phyloP scores from a whole-genome alignment of 2,888 invertebrate genomes.

The Eucera pruinosa region DNA sequence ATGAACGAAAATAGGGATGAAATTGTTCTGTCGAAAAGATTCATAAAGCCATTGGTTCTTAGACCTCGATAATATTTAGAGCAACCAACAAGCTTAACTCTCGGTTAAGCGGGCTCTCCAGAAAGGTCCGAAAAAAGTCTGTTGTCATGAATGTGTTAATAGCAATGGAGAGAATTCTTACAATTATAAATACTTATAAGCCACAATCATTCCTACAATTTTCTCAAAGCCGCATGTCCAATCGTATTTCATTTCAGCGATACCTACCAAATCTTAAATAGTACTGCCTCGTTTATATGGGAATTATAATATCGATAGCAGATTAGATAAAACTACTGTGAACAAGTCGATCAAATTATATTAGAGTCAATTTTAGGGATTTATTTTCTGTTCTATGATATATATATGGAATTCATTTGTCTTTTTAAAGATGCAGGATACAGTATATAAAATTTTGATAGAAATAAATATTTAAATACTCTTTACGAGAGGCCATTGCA shows the following conservation, averaged over 20 bases:
- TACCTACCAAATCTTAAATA: conserved; percentile 64
- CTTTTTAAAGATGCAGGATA: conserved; percentile 25
- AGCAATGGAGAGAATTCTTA: conserved; percentile 71
- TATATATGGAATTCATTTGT: conserved; percentile 29
- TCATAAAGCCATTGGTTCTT: conserved; percentile 51
- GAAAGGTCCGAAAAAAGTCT: conserved; percentile 43
- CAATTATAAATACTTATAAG: conserved; percentile 70
- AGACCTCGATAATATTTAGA: conserved; percentile 38
- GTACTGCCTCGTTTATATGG: conserved; percentile 43
- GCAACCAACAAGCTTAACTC: conserved; percentile 67
- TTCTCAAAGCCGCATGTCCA: conserved; percentile 78
- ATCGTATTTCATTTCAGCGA: conserved; percentile 70
- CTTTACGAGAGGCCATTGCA: conserved; percentile 49
- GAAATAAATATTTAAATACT: conserved; percentile 42
- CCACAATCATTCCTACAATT: conserved; percentile 70
- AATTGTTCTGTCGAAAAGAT: conserved; percentile 53
- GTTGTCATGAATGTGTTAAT: conserved; percentile 50
- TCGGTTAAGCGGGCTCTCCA: conserved; percentile 79
- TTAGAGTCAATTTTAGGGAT: conserved; percentile 11
- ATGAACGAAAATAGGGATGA: conserved; percentile 48
- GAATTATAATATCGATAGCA: conserved; percentile 29
- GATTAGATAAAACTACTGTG: conserved; percentile 34
- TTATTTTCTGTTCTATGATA: conserved; percentile 8
- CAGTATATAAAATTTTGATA: conserved; percentile 50
- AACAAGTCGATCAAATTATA: conserved; percentile 33